Percentiles rank a stretch among this genome's conserved stretches.
phyloP scores from a whole-genome alignment of 2,113 vertebrate genomes.

The Noctilio leporinus region DNA sequence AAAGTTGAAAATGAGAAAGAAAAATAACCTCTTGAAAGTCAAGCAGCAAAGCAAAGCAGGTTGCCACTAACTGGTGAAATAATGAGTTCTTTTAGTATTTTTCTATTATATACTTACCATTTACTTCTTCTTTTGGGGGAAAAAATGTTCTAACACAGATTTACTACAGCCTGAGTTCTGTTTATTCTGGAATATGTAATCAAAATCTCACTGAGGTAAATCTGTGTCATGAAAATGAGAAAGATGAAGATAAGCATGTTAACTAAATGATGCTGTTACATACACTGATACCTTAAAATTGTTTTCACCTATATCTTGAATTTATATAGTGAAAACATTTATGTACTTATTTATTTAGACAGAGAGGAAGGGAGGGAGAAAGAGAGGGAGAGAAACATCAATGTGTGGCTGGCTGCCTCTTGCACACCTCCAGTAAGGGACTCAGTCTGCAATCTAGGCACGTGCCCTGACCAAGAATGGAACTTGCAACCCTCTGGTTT shows the following conservation, averaged over 20 bases:
- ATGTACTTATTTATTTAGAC: too few relatives aligned
- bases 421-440: too few relatives aligned
- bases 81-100: background rate
- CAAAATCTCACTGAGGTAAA: background rate
- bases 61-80: constrained; percentile 4
- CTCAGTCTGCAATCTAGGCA: too few relatives aligned
- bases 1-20: constrained; percentile 59
- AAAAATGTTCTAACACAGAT: background rate
- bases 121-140: background rate
- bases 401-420: too few relatives aligned
- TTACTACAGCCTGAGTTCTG: background rate
- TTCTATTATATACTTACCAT: background rate
- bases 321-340: background rate
- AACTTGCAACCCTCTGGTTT: too few relatives aligned
- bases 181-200: background rate
- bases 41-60: background rate
- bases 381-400: too few relatives aligned
- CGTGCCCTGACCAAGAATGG: too few relatives aligned
- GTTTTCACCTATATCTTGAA: background rate
- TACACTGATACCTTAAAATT: background rate
- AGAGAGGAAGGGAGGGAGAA: too few relatives aligned
- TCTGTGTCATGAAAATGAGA: background rate
- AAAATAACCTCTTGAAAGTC: constrained; percentile 59
- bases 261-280: background rate
- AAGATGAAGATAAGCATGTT: background rate